Base-by-base conservation (phyloP, 2,888 invertebrate species). In the Drosophila percnosoma region DNA sequence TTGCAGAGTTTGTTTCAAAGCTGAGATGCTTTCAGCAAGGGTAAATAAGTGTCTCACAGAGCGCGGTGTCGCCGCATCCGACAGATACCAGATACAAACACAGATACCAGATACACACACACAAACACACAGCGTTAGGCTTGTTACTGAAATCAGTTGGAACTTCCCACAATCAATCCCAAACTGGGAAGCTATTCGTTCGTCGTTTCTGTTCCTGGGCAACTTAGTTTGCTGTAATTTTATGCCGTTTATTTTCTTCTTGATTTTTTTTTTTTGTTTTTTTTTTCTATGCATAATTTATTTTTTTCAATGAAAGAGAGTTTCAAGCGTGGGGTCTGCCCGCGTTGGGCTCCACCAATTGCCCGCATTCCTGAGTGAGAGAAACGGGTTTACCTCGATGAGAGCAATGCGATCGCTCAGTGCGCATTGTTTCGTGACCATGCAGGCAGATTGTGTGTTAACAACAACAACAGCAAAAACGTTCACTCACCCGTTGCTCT, bases 351-450 rank as follows among this genome's bases (percentile, higher is more conserved):
- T 42, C 68, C 57, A 78, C 86, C 74, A 78, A 80, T 83, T 75
- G 83, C 80, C 80, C 83, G 80, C 87, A 88, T 89, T 85, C 89
- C 87, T 80, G 66, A 71, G 82, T 71, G 76, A 65, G 65, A 75
- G 68, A 83, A 84, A 84, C 83, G 84, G 77, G 83, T 84, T 85
- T 87, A 68, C 82, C 73, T 81, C 73, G 78, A 59, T 77, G 65
- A 59, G 68, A 66, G 73, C 45, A 45, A 45, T 24, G 63, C 53
- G 61, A 51, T 53, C 58, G 53, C 45, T 53, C 40, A 58, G 62
- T 57, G 64, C 65, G 62, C 83, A 75, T 83, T 74, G 74, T 86
- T 67, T 75, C 53, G 63, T 78, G 78, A 68, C 61, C 62, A 65
- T 68, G 29, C 54, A 65, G 66, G 10, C 38, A 13, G 55, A 72